Conservation (phyloP, 2,888 invertebrate genomes). For the Leptinotarsa tumamoca region DNA sequence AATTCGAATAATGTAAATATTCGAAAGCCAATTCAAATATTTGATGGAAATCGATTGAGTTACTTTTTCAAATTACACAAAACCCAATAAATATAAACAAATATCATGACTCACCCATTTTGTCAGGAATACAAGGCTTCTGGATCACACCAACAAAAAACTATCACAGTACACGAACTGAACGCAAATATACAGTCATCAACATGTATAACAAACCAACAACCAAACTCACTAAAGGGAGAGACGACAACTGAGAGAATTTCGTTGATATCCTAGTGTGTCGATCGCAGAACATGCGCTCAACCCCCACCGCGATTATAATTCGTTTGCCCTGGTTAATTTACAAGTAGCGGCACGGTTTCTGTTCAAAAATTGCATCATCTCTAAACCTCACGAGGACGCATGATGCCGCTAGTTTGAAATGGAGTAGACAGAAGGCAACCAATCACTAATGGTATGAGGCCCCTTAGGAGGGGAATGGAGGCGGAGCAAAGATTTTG, state of each 20-base stretch:
- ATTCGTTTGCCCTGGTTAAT: background rate
- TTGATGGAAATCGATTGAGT: background rate
- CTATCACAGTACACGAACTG: constrained; percentile 16
- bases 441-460: constrained; percentile 39
- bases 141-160: background rate
- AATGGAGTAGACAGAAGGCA: constrained; percentile 22
- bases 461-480: constrained; percentile 36
- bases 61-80: background rate
- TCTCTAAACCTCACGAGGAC: background rate
- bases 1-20: too few species aligned
- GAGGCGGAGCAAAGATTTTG: constrained; percentile 46
- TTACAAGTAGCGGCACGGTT: constrained; percentile 23
- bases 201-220: constrained; percentile 14
- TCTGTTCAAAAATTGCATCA: background rate
- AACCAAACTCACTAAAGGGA: constrained; percentile 6
- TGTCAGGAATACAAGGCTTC: constrained; percentile 18
- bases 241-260: constrained; percentile 18
- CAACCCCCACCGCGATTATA: background rate
- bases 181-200: constrained; percentile 25
- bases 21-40: too few species aligned
- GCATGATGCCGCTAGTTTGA: constrained; percentile 38
- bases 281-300: constrained; percentile 1
- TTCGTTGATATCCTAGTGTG: background rate
- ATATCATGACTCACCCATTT: constrained; percentile 29
- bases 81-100: constrained; percentile 1